Evolutionary conservation across 2,113 vertebrate species (phyloP).

Genomic region (Ailurus styani): DNA sequence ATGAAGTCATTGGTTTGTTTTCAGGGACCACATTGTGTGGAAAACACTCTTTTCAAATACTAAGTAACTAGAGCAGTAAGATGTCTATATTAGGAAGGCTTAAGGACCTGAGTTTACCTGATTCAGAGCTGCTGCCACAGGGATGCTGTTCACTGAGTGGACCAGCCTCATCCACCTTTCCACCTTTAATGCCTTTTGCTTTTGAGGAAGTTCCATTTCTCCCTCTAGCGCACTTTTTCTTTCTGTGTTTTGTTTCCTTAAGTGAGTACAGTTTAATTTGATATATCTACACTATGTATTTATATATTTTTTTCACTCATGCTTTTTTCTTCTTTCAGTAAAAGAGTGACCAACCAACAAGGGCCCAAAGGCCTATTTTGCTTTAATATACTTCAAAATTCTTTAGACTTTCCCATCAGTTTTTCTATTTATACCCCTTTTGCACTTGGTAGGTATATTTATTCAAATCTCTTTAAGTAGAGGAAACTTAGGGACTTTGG

Average conservation of each 20-base stretch:
- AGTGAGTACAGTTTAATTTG: not conserved
- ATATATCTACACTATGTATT: not conserved
- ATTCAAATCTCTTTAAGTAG: not conserved
- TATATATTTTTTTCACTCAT: not conserved
- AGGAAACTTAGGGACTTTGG: not conserved
- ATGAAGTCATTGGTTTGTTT: not conserved
- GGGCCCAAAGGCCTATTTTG: not conserved
- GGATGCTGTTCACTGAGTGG: not conserved
- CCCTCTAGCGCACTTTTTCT: not conserved
- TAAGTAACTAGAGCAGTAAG: not conserved
- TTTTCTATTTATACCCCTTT: not conserved
- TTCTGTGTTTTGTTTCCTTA: not conserved
- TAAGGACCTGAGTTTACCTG: not conserved
- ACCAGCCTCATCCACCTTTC: too few species aligned
- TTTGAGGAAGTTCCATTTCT: not conserved
- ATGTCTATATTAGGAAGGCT: not conserved
- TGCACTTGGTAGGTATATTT: not conserved
- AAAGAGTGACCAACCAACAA: not conserved
- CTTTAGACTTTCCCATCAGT: not conserved
- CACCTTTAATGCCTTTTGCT: not conserved
- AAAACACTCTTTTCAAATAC: not conserved
- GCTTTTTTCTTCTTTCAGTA: not conserved
- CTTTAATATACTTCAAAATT: not conserved
- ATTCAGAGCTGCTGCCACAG: not conserved
- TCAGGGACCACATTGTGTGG: not conserved